phyloP scores from a whole-genome alignment of 2,888 invertebrate genomes.

The Bombylius discolor region DNA sequence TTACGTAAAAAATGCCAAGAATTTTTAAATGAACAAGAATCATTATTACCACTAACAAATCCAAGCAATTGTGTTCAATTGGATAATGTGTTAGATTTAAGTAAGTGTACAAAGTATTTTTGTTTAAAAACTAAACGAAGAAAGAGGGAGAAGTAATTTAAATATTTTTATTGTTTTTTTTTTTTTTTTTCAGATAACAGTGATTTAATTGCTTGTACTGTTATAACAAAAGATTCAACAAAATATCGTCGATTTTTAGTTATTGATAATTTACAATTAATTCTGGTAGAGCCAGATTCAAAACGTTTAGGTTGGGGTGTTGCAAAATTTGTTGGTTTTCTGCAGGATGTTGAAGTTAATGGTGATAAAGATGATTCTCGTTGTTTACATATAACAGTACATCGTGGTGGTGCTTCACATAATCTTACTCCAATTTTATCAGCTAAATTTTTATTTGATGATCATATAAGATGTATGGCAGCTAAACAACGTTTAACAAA shows the following conservation, averaged over 20 bases:
- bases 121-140: neutral
- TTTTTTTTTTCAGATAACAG: slow-evolving; percentile 68
- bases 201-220: slow-evolving; percentile 92
- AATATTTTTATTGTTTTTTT: neutral
- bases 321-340: slow-evolving; percentile 87
- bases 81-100: slow-evolving; percentile 89
- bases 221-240: slow-evolving; percentile 76
- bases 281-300: slow-evolving; percentile 93
- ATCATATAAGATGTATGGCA: slow-evolving; percentile 98
- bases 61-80: slow-evolving; percentile 80
- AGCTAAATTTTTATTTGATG: slow-evolving; percentile 93
- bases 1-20: slow-evolving; percentile 68
- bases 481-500: slow-evolving; percentile 80
- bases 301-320: slow-evolving; percentile 94
- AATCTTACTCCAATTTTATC: slow-evolving; percentile 68
- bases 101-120: slow-evolving; percentile 43
- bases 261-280: slow-evolving; percentile 87
- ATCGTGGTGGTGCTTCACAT: slow-evolving; percentile 56
- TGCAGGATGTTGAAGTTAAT: slow-evolving; percentile 89
- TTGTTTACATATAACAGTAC: slow-evolving; percentile 85
- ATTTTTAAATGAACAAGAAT: slow-evolving; percentile 69
- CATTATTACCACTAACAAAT: slow-evolving; percentile 78
- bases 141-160: too few species aligned
- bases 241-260: slow-evolving; percentile 91
- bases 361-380: slow-evolving; percentile 96